Base-by-base conservation (phyloP, 2,888 invertebrate genomes). In the Limnephilus rhombicus region DNA sequence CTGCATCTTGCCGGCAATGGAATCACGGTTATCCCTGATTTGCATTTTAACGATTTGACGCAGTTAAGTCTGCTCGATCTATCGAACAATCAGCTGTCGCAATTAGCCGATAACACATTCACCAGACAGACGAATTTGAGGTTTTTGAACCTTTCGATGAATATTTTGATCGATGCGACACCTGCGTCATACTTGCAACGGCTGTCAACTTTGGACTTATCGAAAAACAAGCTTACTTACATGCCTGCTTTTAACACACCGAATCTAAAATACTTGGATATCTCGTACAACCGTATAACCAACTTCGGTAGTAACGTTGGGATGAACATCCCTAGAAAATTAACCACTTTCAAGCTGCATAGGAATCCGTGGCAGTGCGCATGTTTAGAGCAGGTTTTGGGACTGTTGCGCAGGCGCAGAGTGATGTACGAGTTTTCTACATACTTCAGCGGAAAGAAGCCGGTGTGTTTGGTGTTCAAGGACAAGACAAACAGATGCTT, bases 361-460 rank as follows among this genome's bases (percentile, higher is more conserved):
- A 87, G 89, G 37, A 93, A 93, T 34, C 93, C 93, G 12, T 92
- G 92, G 93, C 92, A 92, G 41, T 93, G 93, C 83, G 89, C 80
- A 4, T 93, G 93, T 45, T 87, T 93, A 91, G 91, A 92, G 41
- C 90, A 92, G 41, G 24, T 93, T 1, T 68, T 93, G 34, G 68
- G 9, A 18, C 34, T 91, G 29, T 85, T 93, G 34, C 53, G 85
- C 37, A 31, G 89, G 34, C 92, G 91, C 31, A 89, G 90, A 31
- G 80, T 92, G 4, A 85, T 29, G 4, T 93, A 92, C 81, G 87
- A 90, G 29, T 34, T 80, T 31, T 45, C 29, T 7, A 7, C 68
- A 18, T 93, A 88, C 86, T 93, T 93, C 81, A 90, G 89, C n/a
- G 93, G 93, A 2, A 91, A 90, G 80, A 92, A 90, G 85, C 93